These are phyloP conservation scores for Nothocercus nigrocapillus DNA, from an alignment of 2,113 vertebrate genomes.

Conservation along the genomic window DNA sequence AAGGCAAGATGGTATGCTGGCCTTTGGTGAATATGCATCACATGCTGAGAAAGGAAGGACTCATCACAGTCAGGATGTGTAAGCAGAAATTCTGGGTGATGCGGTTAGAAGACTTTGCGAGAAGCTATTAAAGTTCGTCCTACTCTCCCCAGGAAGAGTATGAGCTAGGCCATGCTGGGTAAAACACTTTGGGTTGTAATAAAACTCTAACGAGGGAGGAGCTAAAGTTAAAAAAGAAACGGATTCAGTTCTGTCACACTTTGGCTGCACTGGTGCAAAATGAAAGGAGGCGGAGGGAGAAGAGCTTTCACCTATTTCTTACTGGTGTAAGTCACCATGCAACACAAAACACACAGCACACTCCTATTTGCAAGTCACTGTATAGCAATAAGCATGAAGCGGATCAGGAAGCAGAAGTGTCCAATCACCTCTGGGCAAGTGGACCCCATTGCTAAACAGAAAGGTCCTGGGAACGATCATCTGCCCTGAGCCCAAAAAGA, in stretches of 20 bases:
- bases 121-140: background rate
- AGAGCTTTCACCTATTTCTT: background rate
- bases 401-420: background rate
- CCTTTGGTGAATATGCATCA: background rate
- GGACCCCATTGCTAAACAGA: background rate
- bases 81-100: background rate
- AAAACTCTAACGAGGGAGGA: background rate
- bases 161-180: background rate
- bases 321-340: background rate
- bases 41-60: background rate
- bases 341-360: background rate
- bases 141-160: background rate
- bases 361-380: background rate
- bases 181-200: background rate
- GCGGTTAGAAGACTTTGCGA: background rate
- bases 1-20: background rate
- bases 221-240: background rate
- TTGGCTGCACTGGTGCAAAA: background rate
- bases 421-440: background rate
- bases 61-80: background rate
- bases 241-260: background rate
- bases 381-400: background rate
- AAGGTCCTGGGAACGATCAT: background rate
- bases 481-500: rapidly evolving
- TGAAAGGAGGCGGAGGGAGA: background rate